These are phyloP conservation scores for Perizoma flavofasciatum DNA, from an alignment of 2,888 invertebrate genomes.

Conservation along the genomic window DNA sequence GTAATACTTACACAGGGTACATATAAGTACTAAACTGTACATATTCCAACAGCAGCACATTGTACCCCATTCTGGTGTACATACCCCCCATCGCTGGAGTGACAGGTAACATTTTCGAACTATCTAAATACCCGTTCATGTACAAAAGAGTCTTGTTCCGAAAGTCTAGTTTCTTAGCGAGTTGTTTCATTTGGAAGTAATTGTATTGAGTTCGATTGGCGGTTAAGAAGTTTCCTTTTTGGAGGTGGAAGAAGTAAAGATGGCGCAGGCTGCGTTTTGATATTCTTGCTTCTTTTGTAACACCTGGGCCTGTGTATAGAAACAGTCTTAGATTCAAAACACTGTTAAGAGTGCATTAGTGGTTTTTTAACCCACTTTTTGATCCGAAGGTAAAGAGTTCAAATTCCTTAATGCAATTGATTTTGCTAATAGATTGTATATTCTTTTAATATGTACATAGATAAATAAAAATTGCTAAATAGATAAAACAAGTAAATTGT, in stretches of 20 bases:
- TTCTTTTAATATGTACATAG: no score
- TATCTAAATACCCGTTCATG: slow-evolving; percentile 37
- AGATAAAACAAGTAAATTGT: no score
- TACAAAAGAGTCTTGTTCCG: slow-evolving; percentile 47
- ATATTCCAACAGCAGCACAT: slow-evolving; percentile 44
- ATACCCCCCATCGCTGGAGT: slow-evolving; percentile 25
- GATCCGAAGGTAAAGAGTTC: no score
- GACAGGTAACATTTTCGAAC: slow-evolving; percentile 3
- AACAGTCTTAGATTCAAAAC: background rate
- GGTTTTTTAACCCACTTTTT: no score
- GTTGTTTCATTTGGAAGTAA: slow-evolving; percentile 45
- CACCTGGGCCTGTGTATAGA: slow-evolving; percentile 29
- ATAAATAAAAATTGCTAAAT: no score
- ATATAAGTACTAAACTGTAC: slow-evolving; percentile 22
- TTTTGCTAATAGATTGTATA: no score
- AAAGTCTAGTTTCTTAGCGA: slow-evolving; percentile 43
- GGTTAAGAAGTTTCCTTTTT: slow-evolving; percentile 17
- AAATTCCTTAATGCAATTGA: no score
- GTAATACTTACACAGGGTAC: slow-evolving; percentile 29
- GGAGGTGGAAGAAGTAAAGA: slow-evolving; percentile 20
- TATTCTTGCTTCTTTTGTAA: slow-evolving; percentile 29
- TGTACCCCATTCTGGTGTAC: slow-evolving; percentile 41
- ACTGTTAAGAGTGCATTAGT: background rate
- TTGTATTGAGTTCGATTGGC: slow-evolving; percentile 41
- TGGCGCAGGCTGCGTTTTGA: slow-evolving; percentile 20